A percentile compares a stretch with the other conserved stretches of the same genome.
Conservation (phyloP, 2,113 vertebrate genomes). For the Ptyas mucosa region DNA sequence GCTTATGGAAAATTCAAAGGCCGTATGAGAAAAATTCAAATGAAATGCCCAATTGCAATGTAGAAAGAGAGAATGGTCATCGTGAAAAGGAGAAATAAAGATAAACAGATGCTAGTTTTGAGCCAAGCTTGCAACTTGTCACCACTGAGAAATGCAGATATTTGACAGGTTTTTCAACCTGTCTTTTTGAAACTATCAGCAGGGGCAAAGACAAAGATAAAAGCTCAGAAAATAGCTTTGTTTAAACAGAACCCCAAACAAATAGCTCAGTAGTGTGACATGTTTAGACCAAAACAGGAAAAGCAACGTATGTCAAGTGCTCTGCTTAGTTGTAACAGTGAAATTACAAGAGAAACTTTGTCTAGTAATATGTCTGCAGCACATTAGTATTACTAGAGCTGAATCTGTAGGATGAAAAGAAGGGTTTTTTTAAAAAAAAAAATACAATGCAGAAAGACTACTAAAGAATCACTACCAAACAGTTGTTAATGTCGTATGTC, state of each 20-base stretch:
- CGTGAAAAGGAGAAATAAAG: neutral
- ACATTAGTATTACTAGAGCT: neutral
- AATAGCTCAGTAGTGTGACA: neutral
- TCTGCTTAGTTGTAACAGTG: slow-evolving; percentile 15
- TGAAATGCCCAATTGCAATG: neutral
- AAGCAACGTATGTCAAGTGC: neutral
- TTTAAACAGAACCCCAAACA: slow-evolving; percentile 46
- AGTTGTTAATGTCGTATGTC: neutral
- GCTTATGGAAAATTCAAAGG: neutral
- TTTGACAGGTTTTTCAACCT: neutral
- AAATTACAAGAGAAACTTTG: slow-evolving; percentile 7
- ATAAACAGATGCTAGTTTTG: neutral
- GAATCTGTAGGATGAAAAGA: neutral
- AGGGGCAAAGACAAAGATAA: neutral
- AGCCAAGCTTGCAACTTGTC: neutral
- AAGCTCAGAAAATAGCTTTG: slow-evolving; percentile 29
- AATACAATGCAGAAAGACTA: neutral
- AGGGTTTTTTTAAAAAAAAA: too few species aligned
- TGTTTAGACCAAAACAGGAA: slow-evolving; percentile 20
- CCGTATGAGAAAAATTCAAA: neutral
- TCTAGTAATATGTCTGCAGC: neutral
- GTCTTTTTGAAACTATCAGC: neutral
- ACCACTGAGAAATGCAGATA: too few species aligned
- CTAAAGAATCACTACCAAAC: neutral
- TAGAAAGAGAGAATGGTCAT: neutral